Evolutionary conservation across 2,797 vertebrate genomes (phyloP).

Genomic region (Danio albolineatus): DNA sequence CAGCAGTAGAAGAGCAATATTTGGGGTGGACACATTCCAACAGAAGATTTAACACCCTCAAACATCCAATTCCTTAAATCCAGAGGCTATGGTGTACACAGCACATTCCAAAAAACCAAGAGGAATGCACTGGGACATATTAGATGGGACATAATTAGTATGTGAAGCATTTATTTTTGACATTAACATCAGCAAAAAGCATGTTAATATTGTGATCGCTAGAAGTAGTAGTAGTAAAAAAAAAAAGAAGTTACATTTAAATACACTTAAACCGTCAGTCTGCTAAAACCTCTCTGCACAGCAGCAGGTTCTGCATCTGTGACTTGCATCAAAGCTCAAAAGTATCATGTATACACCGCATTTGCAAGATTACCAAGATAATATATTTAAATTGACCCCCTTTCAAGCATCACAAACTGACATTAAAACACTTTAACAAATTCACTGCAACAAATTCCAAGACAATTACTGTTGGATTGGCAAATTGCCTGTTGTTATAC

Average conservation of each 20-base stretch:
- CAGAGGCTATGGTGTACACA: constrained; percentile 9
- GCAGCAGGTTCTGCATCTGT: not conserved
- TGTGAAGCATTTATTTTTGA: not conserved
- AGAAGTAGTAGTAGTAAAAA: too few species aligned
- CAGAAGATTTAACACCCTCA: not conserved
- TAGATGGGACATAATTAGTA: not conserved
- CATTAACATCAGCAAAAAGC: not conserved
- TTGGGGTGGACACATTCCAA: constrained; percentile 29
- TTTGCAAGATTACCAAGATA: constrained; percentile 21
- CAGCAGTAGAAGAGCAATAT: constrained; percentile 13
- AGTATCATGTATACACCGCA: not conserved
- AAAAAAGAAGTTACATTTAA: not conserved
- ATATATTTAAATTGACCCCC: not conserved
- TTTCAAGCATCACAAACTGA: not conserved
- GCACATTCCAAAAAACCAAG: not conserved
- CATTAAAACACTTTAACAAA: not conserved
- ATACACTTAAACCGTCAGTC: not conserved
- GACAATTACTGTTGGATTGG: not conserved
- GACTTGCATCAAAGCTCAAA: constrained; percentile 1
- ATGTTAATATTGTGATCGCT: not conserved
- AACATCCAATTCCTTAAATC: constrained; percentile 3
- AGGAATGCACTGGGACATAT: not conserved
- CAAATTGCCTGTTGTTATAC: not conserved
- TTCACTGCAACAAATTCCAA: not conserved
- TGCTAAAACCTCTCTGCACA: not conserved